Evolutionary conservation across 2,113 vertebrate species (phyloP).

Genomic region (Sphaerodactylus townsendi): DNA sequence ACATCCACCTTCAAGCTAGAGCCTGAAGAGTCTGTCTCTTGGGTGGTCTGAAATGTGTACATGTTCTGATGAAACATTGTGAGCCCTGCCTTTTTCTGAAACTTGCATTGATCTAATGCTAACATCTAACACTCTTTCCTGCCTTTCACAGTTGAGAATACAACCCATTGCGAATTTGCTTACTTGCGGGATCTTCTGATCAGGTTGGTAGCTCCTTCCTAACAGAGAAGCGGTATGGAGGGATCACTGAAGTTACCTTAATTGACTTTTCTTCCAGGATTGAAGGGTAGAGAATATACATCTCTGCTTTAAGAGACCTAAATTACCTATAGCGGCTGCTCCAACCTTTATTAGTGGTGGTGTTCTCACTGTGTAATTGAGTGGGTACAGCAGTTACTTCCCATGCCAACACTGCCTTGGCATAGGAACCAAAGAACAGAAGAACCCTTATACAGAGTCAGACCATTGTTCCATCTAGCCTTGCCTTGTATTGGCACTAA

Average conservation of each 20-base stretch:
- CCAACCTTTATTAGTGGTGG: not conserved
- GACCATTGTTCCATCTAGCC: not conserved
- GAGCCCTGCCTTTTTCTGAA: not conserved
- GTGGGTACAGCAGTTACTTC: not conserved
- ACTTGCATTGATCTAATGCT: not conserved
- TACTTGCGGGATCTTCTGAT: constrained; percentile 97
- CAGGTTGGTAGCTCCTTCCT: constrained; percentile 77
- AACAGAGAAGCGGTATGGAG: not conserved
- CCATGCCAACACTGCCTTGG: not conserved
- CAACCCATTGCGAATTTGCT: constrained; percentile 96
- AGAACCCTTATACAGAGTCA: not conserved
- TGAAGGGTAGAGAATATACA: not conserved
- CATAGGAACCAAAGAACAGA: not conserved
- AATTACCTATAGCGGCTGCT: not conserved
- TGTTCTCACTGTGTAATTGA: not conserved
- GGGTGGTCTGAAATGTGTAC: not conserved
- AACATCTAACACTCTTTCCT: constrained; percentile 12
- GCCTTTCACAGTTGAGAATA: constrained; percentile 89
- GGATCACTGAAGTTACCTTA: not conserved
- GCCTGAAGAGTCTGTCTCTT: not conserved
- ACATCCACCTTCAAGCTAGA: not conserved
- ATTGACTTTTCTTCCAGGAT: constrained; percentile 12
- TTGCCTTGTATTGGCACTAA: not conserved
- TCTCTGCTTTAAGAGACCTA: not conserved
- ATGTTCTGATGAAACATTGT: not conserved